Evolutionary conservation across 2,797 vertebrate genomes (phyloP), one percentile per base, ranked within the genome.

Genomic region (Chelidonichthys spinosus): DNA sequence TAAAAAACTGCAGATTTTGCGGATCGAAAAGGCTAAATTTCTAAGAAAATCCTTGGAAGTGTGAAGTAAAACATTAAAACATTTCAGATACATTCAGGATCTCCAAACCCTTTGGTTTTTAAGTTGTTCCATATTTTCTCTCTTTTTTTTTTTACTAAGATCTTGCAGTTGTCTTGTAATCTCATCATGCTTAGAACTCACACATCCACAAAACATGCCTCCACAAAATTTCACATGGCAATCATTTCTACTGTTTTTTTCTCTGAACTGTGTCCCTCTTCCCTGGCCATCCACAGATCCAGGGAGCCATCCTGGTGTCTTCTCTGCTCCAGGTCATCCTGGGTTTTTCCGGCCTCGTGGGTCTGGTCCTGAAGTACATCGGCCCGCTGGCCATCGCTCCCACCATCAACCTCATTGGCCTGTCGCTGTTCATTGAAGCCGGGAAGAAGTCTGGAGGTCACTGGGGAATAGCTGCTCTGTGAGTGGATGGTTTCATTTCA

Each of bases 401-500:
- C 33, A 95, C 95, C 76, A 95, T 95, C 85, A 95, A 92, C 81
- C 94, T 95, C 73, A 95, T 95, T 2, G 94, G 95, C 67, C 85
- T 96, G 33, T 96, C 95, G 0, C 90, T 96, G 42, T 96, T 95
- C 84, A 92, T 89, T 2, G 94, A 95, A 64, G 94, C 95, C 11
- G 95, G 95, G n/a, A 94, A 94, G 86, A 96, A 95, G 86, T 95
- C 92, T 14, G 95, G 95, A 55, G 85, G 86, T 33, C 95, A 96
- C 86, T 96, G 95, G 95, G 95, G 95, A 33, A 94, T 96, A 36
- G 90, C 95, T 35, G 92, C 93, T 54, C 82, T 95, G 95, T 96
- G 87, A 95, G 95, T 95, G 37, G 7, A 54, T 4, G 8, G 2
- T 8, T 10, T 58, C 2, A 39, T 25, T 25, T 25, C 11, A 39